Conservation (phyloP, 2,888 invertebrate species). For the Panzeria rudis region DNA sequence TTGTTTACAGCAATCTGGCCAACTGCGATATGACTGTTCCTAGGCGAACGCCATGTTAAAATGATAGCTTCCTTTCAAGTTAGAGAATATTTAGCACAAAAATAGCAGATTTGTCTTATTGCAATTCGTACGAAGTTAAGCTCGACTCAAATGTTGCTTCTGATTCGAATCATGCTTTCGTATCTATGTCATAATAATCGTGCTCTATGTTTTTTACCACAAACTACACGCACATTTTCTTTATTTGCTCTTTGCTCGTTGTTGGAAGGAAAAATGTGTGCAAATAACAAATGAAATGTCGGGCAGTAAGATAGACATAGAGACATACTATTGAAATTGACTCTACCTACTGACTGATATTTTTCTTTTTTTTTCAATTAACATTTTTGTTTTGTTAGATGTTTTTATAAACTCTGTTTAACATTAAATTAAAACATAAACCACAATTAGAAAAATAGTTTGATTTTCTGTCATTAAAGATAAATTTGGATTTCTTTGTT, state of each 20-base stretch:
- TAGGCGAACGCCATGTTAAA: no score
- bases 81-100: background rate
- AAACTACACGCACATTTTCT: background rate
- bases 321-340: background rate
- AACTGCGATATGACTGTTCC: no score
- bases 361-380: background rate
- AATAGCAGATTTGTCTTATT: no score
- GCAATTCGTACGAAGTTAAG: background rate
- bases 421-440: background rate
- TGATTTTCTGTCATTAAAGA: background rate
- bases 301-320: background rate
- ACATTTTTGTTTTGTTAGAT: background rate
- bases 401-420: background rate
- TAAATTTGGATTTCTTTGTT: background rate
- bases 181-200: background rate
- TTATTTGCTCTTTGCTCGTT: background rate
- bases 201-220: background rate
- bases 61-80: no score
- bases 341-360: slow-evolving; percentile 5
- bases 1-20: no score
- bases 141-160: background rate
- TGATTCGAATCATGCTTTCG: background rate
- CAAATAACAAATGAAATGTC: background rate
- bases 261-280: background rate
- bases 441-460: background rate